Evolutionary conservation across 2,888 invertebrate species (phyloP).

Genomic region (Brachypalpus laphriformis): DNA sequence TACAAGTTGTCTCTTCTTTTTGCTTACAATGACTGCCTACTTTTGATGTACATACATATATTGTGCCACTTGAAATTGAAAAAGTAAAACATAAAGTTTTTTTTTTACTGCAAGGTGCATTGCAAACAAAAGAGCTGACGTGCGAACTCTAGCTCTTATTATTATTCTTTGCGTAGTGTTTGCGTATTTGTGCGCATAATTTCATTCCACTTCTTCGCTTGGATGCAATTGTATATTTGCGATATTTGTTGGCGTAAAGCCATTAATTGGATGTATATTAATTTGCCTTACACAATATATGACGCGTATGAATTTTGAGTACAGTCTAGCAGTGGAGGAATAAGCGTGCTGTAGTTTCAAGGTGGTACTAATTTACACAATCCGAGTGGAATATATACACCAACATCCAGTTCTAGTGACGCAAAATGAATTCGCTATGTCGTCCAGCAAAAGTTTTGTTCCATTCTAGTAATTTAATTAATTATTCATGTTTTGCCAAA

Average conservation of each 20-base stretch:
- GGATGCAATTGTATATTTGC: constrained; percentile 13
- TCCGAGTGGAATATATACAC: not conserved
- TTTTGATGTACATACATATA: not conserved
- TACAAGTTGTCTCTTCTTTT: not conserved
- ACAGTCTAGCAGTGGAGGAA: not conserved
- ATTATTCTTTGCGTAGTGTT: not conserved
- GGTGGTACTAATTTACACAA: not conserved
- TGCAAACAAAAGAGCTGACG: constrained; percentile 49
- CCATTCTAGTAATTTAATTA: not conserved
- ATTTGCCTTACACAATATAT: not conserved
- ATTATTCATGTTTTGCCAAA: no score
- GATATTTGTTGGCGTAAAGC: constrained; percentile 1
- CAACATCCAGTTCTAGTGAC: not conserved
- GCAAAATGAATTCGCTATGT: not conserved
- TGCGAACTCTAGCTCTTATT: constrained; percentile 30
- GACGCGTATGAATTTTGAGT: not conserved
- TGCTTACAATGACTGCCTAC: not conserved
- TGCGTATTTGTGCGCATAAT: not conserved
- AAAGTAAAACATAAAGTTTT: not conserved
- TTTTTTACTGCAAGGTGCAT: not conserved
- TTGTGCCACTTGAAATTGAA: constrained; percentile 14
- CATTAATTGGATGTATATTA: constrained; percentile 42
- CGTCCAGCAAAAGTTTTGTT: not conserved
- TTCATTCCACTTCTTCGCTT: constrained; percentile 22
- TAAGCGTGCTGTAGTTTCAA: not conserved